A percentile compares a stretch with the other conserved stretches of the same genome.
These are phyloP conservation scores for Nasonia vitripennis DNA, from an alignment of 1,140 invertebrate species.

Conservation along the genomic window DNA sequence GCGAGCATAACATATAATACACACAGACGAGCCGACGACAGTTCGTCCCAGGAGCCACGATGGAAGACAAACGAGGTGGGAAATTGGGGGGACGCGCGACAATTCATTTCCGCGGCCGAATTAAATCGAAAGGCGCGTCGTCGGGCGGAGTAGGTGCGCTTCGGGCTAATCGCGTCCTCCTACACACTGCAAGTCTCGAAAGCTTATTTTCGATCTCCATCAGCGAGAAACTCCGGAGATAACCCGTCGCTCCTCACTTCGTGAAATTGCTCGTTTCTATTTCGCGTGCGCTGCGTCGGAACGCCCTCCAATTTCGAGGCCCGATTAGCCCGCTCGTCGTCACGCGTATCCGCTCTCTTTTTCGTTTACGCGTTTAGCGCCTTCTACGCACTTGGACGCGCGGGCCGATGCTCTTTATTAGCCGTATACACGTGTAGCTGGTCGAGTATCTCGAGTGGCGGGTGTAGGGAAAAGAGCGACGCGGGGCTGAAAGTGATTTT, in stretches of 20 bases:
- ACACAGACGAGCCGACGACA: neutral
- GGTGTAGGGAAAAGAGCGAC: neutral
- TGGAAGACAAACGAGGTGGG: constrained; percentile 35
- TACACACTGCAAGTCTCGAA: neutral
- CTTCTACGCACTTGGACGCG: neutral
- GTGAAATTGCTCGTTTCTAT: constrained; percentile 12
- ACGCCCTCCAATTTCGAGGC: constrained; percentile 6
- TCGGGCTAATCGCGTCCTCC: constrained; percentile 5
- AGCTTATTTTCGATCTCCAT: constrained; percentile 26
- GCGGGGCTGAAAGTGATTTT: neutral
- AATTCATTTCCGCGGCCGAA: constrained; percentile 44
- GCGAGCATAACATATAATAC: neutral
- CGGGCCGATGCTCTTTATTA: neutral
- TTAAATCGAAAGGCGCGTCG: constrained; percentile 8
- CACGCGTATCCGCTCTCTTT: too few relatives aligned
- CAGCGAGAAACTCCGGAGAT: neutral
- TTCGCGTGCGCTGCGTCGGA: neutral
- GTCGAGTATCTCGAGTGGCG: neutral
- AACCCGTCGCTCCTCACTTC: neutral
- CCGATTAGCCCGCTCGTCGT: neutral
- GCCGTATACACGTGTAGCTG: neutral
- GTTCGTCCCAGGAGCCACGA: neutral
- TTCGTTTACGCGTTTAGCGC: too few relatives aligned
- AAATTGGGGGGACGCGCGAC: constrained; percentile 20
- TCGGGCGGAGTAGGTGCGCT: neutral